Percentiles rank a stretch among this genome's conserved stretches.
phyloP scores from a whole-genome alignment of 2,113 vertebrate genomes.

The Paraplagusia blochii region DNA sequence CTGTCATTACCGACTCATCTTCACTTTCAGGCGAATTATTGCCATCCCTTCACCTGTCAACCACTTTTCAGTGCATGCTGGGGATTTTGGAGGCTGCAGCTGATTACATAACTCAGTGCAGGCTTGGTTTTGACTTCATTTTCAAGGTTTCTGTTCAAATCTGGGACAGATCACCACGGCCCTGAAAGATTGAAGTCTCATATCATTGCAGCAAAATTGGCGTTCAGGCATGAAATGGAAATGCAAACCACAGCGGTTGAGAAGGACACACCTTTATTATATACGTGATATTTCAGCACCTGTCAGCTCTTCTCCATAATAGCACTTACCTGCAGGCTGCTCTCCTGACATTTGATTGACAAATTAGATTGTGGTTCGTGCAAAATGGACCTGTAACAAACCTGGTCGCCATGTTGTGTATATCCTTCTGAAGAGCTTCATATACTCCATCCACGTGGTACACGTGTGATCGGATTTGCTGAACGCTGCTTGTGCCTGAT shows the following conservation, averaged over 20 bases:
- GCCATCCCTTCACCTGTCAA: constrained; percentile 1
- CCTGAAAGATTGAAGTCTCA: neutral
- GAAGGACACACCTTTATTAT: constrained; percentile 12
- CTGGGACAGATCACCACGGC: neutral
- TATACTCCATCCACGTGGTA: constrained; percentile 2
- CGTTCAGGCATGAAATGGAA: neutral
- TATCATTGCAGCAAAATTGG: neutral
- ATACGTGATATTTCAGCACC: constrained; percentile 6
- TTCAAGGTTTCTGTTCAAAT: constrained; percentile 34
- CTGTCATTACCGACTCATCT: constrained; percentile 13
- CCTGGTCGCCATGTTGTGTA: neutral
- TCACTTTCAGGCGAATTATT: constrained; percentile 17
- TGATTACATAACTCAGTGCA: constrained; percentile 63
- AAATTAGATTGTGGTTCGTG: constrained; percentile 39
- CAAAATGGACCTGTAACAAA: constrained; percentile 4
- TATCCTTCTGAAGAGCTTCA: neutral
- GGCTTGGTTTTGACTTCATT: constrained; percentile 62
- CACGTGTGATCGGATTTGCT: constrained; percentile 17
- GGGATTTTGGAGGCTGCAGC: no score
- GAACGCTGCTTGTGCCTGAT: constrained; percentile 16
- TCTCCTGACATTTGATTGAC: constrained; percentile 34
- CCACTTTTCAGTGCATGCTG: constrained; percentile 40
- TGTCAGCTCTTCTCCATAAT: neutral
- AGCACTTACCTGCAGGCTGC: neutral
- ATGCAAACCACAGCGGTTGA: constrained; percentile 54